Conservation (phyloP, 2,113 vertebrate species). For the Chaetodon trifascialis region DNA sequence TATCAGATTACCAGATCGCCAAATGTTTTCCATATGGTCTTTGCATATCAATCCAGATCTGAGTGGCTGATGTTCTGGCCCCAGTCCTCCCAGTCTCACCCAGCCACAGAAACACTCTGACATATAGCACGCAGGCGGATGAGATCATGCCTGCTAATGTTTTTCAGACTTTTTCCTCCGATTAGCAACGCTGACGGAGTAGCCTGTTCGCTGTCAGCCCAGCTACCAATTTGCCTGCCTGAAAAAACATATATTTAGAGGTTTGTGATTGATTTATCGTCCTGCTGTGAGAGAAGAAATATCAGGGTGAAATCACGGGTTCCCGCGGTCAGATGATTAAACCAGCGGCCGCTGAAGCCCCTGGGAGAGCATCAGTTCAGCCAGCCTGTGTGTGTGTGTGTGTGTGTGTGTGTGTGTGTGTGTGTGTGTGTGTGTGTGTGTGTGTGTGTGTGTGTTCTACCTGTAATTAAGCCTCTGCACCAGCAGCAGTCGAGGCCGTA, state of each 20-base stretch:
- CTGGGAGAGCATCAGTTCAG: constrained; percentile 14
- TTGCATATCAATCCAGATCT: constrained; percentile 18
- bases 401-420: neutral
- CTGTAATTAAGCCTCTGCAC: neutral
- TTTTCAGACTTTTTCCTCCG: constrained; percentile 52
- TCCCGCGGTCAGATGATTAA: constrained; percentile 24
- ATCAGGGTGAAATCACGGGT: constrained; percentile 38
- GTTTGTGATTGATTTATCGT: constrained; percentile 40
- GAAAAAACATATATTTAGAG: constrained; percentile 19
- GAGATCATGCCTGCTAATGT: constrained; percentile 67
- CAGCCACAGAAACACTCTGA: constrained; percentile 47
- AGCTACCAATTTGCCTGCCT: constrained; percentile 35
- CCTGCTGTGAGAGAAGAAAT: constrained; percentile 8
- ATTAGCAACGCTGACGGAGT: constrained; percentile 45
- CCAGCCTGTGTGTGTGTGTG: constrained; percentile 1
- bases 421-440: neutral
- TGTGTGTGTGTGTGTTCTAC: neutral
- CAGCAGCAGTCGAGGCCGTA: no score
- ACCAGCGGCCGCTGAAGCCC: constrained; percentile 19
- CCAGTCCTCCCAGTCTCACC: constrained; percentile 13
- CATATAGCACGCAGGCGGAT: constrained; percentile 45
- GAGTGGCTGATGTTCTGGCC: constrained; percentile 17
- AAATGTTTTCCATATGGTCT: constrained; percentile 69
- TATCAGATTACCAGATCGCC: constrained; percentile 68
- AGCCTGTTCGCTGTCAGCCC: constrained; percentile 35